These are phyloP conservation scores for Trichoplusia ni DNA, from an alignment of 1,140 invertebrate genomes.

Conservation along the genomic window DNA sequence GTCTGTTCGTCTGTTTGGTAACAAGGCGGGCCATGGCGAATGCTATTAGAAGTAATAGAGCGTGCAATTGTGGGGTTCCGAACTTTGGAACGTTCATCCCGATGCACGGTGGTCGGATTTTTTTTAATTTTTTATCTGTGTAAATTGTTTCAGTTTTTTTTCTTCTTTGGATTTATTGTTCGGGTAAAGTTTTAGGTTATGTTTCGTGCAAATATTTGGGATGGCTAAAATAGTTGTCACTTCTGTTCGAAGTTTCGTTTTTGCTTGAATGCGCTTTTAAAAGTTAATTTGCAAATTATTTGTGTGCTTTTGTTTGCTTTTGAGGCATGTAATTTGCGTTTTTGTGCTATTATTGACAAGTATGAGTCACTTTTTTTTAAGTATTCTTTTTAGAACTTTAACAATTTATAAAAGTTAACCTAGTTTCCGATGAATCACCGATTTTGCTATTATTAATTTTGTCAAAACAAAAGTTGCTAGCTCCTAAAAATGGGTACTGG, in stretches of 20 bases:
- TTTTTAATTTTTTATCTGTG: slow-evolving; percentile 40
- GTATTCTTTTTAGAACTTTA: too few species aligned
- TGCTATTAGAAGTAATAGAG: slow-evolving; percentile 58
- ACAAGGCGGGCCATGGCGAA: slow-evolving; percentile 67
- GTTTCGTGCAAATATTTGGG: slow-evolving; percentile 28
- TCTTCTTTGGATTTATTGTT: slow-evolving; percentile 51
- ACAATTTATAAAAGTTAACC: too few species aligned
- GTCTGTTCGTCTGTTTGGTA: slow-evolving; percentile 70
- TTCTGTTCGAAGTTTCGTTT: background rate
- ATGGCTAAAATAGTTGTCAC: slow-evolving; percentile 18
- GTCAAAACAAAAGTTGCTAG: too few species aligned
- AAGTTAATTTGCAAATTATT: background rate
- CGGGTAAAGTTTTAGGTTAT: slow-evolving; percentile 22
- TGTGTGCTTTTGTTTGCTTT: too few species aligned
- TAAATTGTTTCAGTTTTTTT: slow-evolving; percentile 45
- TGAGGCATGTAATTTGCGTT: too few species aligned
- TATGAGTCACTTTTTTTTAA: too few species aligned
- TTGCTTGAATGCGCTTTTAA: slow-evolving; percentile 6
- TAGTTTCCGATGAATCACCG: too few species aligned
- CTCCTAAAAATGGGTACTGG: too few species aligned
- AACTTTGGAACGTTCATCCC: slow-evolving; percentile 3
- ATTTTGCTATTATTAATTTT: too few species aligned
- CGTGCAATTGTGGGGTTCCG: slow-evolving; percentile 55
- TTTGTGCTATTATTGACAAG: too few species aligned
- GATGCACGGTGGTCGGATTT: slow-evolving; percentile 40